Evolutionary conservation across 2,113 vertebrate species (phyloP), one percentile per base, ranked within the genome.

Genomic region (Hyla sarda): DNA sequence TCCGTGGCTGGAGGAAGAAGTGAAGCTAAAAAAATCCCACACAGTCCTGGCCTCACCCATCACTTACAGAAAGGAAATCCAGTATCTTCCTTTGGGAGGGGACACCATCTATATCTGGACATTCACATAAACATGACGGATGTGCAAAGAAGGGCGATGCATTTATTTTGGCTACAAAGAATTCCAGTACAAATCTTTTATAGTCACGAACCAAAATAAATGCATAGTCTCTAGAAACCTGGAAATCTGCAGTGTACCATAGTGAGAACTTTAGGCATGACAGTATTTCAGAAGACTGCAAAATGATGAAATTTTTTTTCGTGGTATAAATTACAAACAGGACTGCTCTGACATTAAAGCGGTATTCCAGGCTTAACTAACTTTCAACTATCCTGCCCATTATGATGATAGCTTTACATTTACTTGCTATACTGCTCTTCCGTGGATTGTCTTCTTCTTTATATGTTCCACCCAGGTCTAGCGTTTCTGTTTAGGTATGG

Each of bases 31-130:
- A 77, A 54, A 50, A 28, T 47, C 5, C 16, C 52, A 50, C 54
- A 17, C 56, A 5, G 72, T 37, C 3, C 67, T 48, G 79, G 82
- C 85, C 78, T 74, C 77, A 74, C 78, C 85, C 67, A 82, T 23
- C 48, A 81, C 76, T 81, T 81, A 80, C 28, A 71, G 45, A 54
- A 34, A 58, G 52, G 76, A 87, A 87, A 65, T 52, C 34, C 50
- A 74, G 69, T 34, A 45, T 74, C 77, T 86, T 86, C 85, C 85
- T 82, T 52, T 62, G 78, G 85, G 77, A 54, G 77, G 69, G 56
- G 77, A 47, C 54, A 2, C 45, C n/a, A 19, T 52, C 85, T 87
- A 74, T 74, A 62, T 87, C 52, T 74, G 85, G 77, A 82, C 54
- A 5, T 5, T 50, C 52, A 14, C 74, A 34, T 62, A 79, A 77